phyloP scores from a whole-genome alignment of 2,113 vertebrate genomes.

The Urocynchramus pylzowi region DNA sequence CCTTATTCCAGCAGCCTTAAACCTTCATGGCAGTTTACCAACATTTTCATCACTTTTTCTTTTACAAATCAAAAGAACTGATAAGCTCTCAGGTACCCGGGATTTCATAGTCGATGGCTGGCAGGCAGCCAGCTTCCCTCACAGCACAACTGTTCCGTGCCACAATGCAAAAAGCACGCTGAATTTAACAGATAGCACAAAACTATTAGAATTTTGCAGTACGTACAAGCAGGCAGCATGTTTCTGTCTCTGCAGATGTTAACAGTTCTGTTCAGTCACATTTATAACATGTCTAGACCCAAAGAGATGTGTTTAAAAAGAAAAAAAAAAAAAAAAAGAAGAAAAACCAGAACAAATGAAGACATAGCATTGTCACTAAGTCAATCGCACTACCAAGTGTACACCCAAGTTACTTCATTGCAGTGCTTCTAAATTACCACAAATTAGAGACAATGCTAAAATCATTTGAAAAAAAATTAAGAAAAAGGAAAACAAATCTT shows the following conservation, averaged over 20 bases:
- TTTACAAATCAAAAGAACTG: conserved; percentile 84
- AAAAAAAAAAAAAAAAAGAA: background rate
- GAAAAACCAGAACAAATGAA: conserved; percentile 28
- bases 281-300: conserved; percentile 32
- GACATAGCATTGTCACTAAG: conserved; percentile 6
- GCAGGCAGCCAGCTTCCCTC: conserved; percentile 84
- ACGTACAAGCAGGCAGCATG: conserved; percentile 63
- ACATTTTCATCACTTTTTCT: conserved; percentile 80
- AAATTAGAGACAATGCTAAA: background rate
- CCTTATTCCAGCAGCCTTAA: conserved; percentile 86
- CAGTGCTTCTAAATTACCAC: background rate
- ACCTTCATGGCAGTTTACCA: conserved; percentile 87
- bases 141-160: conserved; percentile 69
- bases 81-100: conserved; percentile 88
- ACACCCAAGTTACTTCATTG: background rate
- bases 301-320: background rate
- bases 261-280: conserved; percentile 49
- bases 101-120: conserved; percentile 86
- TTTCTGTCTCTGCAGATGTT: conserved; percentile 62
- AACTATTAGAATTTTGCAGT: conserved; percentile 75
- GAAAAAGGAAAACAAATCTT: background rate
- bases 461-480: background rate
- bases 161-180: conserved; percentile 78
- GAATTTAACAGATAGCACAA: conserved; percentile 76
- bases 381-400: background rate